phyloP scores from a whole-genome alignment of 2,888 invertebrate species.

The Neoascia interrupta region DNA sequence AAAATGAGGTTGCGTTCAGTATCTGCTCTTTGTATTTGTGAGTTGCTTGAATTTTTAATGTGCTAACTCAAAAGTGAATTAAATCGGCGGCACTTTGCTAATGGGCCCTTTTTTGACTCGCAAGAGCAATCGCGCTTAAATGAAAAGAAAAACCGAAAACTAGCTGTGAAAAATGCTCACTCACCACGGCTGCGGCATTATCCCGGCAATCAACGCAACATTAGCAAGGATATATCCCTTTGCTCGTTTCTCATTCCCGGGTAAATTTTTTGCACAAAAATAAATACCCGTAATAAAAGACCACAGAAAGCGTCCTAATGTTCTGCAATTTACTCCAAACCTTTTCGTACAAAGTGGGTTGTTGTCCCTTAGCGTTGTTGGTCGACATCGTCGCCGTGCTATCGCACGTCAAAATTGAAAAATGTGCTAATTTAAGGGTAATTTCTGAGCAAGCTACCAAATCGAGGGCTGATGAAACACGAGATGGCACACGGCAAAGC shows the following conservation, averaged over 20 bases:
- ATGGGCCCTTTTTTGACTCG: too few species aligned
- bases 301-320: conserved; percentile 41
- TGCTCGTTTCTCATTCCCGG: conserved; percentile 18
- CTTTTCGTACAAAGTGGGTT: conserved; percentile 31
- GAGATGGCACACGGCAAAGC: background rate
- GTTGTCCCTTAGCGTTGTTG: background rate
- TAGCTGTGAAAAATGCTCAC: conserved; percentile 24
- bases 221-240: conserved; percentile 30
- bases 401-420: conserved; percentile 62
- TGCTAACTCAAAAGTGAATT: too few species aligned
- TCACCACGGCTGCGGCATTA: conserved; percentile 30
- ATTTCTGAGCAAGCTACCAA: conserved; percentile 55
- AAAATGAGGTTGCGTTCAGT: too few species aligned
- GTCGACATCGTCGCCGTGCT: conserved; percentile 4
- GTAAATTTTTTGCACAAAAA: background rate
- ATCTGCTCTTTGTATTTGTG: too few species aligned
- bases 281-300: conserved; percentile 37
- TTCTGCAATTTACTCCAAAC: conserved; percentile 34
- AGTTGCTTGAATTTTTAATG: too few species aligned
- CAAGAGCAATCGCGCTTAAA: background rate
- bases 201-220: conserved; percentile 52
- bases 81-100: too few species aligned
- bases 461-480: conserved; percentile 9
- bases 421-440: conserved; percentile 63
- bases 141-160: background rate